These are phyloP conservation scores for Chionis minor DNA, from an alignment of 2,113 vertebrate species.

Conservation along the genomic window DNA sequence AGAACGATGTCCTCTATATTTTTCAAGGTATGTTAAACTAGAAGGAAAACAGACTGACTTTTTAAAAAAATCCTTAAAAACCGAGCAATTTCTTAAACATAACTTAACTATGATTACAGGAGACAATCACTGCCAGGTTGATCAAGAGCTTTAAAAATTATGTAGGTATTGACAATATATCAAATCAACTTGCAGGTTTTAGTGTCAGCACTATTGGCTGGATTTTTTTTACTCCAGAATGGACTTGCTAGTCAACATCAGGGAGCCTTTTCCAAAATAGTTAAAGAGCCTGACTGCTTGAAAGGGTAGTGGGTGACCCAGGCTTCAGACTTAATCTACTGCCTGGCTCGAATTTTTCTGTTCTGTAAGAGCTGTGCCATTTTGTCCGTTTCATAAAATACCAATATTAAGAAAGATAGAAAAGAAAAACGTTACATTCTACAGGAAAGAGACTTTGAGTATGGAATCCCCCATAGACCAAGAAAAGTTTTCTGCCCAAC, in stretches of 20 bases:
- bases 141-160: not conserved
- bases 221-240: not conserved
- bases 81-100: not conserved
- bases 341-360: not conserved
- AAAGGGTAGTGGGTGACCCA: not conserved
- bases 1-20: not conserved
- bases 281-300: not conserved
- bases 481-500: not conserved
- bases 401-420: not conserved
- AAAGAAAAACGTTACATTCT: not conserved
- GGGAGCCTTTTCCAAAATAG: not conserved
- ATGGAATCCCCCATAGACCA: not conserved
- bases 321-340: not conserved
- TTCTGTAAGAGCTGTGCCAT: not conserved
- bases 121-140: not conserved
- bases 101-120: not conserved
- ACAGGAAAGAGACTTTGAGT: not conserved
- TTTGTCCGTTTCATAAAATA: not conserved
- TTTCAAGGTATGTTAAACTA: not conserved
- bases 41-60: not conserved
- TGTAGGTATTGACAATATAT: not conserved
- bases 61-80: not conserved
- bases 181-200: not conserved
- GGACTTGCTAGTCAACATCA: not conserved
- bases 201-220: not conserved